Evolutionary conservation across 2,797 vertebrate species (phyloP).

Genomic region (Urosaurus nigricauda): DNA sequence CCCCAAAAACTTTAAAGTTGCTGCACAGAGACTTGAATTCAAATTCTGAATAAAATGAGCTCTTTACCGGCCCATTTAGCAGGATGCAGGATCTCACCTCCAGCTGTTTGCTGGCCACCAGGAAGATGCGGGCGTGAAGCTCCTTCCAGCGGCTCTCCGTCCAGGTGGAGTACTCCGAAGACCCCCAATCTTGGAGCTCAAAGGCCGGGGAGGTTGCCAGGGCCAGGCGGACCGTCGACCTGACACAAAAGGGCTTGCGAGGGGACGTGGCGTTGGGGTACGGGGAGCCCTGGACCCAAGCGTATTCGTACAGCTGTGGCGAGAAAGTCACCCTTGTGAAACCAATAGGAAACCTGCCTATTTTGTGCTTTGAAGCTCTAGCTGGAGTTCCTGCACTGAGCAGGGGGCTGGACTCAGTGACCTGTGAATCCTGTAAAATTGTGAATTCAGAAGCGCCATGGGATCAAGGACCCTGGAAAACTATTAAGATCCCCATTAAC

Average conservation of each 20-base stretch:
- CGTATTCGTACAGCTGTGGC: conserved; percentile 83
- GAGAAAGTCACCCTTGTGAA: neutral
- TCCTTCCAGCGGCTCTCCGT: conserved; percentile 94
- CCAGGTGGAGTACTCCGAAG: conserved; percentile 91
- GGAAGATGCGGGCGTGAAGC: conserved; percentile 90
- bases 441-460: no score
- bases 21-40: neutral
- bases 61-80: fast-evolving
- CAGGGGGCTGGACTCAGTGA: no score
- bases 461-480: no score
- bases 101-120: conserved; percentile 90
- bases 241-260: conserved; percentile 80
- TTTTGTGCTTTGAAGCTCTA: no score
- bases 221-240: conserved; percentile 79
- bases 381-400: no score
- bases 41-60: neutral
- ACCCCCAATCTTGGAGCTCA: conserved; percentile 85
- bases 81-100: conserved; percentile 81
- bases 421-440: no score
- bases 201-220: conserved; percentile 91
- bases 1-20: no score
- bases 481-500: no score
- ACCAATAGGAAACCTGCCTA: neutral
- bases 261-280: conserved; percentile 80
- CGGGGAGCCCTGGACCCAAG: conserved; percentile 87